phyloP scores from a whole-genome alignment of 2,113 vertebrate genomes.

The Tetrao urogallus region DNA sequence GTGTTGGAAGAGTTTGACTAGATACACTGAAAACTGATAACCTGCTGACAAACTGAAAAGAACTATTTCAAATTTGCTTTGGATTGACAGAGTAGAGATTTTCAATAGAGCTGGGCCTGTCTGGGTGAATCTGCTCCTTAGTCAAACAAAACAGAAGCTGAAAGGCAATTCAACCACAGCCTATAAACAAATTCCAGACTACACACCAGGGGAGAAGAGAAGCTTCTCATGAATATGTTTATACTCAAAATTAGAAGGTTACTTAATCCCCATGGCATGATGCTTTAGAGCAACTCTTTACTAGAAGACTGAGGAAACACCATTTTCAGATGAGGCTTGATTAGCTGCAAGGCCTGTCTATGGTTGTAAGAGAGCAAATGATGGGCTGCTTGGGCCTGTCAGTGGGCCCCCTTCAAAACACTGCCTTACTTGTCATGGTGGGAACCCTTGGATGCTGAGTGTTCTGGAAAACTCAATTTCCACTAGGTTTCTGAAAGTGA shows the following conservation, averaged over 20 bases:
- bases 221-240: conserved; percentile 30
- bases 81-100: background rate
- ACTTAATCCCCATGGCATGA: conserved; percentile 22
- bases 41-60: background rate
- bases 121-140: conserved; percentile 24
- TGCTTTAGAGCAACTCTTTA: conserved; percentile 22
- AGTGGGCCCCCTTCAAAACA: background rate
- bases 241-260: conserved; percentile 55
- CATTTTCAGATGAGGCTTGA: background rate
- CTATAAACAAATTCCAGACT: conserved; percentile 41
- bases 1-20: background rate
- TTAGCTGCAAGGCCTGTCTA: background rate
- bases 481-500: background rate
- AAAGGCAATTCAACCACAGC: conserved; percentile 24
- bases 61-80: background rate
- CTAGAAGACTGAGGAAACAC: background rate
- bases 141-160: conserved; percentile 49
- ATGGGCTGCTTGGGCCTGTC: background rate
- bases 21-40: background rate
- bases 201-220: background rate
- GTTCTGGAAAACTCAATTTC: conserved; percentile 7
- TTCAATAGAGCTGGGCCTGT: conserved; percentile 23
- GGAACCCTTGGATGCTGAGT: background rate
- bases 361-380: background rate
- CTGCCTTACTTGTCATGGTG: background rate